Evolutionary conservation across 1,140 invertebrate species (phyloP), one percentile per base, ranked within the genome.

Genomic region (Brachionus rubens): DNA sequence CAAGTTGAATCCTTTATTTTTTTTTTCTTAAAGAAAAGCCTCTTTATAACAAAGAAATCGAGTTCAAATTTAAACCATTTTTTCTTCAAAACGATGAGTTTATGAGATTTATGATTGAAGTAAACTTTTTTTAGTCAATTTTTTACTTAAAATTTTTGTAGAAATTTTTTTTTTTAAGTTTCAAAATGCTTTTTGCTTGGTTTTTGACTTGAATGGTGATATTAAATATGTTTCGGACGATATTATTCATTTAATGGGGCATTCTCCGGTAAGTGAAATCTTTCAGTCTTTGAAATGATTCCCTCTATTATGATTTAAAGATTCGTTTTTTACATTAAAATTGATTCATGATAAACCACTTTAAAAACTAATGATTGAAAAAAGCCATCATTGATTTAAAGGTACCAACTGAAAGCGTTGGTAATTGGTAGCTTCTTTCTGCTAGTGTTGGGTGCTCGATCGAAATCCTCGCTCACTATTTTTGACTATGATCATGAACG

Each of bases 31-130:
- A 26, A 67, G 65, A 72, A 36, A 72, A 72, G 24, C 68, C 68
- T 16, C 28, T 72, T 2, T 72, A 72, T 30, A 72, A 41, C 21
- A 48, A 72, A n/a, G 50, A 54, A 48, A 72, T 72, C 7, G 46
- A 48, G 4, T 72, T 50, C 19, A 72, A 54, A 24, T 72, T 21
- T 24, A 72, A 72, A n/a, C 68, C 68, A 33, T 72, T 72, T 54
- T 72, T 72, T 19, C 28, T 72, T 12, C 46, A 72, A 33, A 72
- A 72, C 16, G 68, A 72, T 12, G 68, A 72, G 24, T 72, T 72
- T 24, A 72, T 72, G 68, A 36, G 68, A 14, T 72, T 72, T 21
- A 72, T 72, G 68, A 72, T 72, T 19, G 68, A 72, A 36, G 68
- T 54, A 72, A 47, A 36, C 28, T 12, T 1, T 43, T 47, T 33